Base-by-base conservation (phyloP, 2,113 vertebrate species). In the Pygoscelis adeliae region DNA sequence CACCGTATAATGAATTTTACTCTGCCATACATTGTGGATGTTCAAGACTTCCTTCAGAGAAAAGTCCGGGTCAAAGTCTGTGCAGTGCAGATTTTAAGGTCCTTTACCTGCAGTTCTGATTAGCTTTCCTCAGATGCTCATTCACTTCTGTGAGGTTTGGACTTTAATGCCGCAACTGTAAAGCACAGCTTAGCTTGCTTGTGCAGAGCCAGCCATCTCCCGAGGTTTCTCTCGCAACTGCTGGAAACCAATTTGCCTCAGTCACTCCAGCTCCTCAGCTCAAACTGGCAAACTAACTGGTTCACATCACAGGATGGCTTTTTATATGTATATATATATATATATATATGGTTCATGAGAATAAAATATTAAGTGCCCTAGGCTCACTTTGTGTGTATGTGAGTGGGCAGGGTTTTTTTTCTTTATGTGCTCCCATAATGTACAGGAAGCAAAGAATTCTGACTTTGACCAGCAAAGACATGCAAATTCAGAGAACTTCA, bases 201-300 rank as follows among this genome's bases (percentile, higher is more conserved):
- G 90, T 91, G 78, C 96, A 89, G 93, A 96, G 93, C 74, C 76
- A 93, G 85, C 38, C 13, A 63, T 97, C 96, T 97, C 96, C 89
- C 74, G 96, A 97, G 97, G 86, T 97, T 98, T 97, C 92, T 88
- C 94, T 96, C 9, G 30, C 86, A 97, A 87, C 90, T 89, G 95
- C 93, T 97, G 94, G 97, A 98, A 97, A 96, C 89, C 90, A 96
- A 93, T 97, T 97, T 98, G 82, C 95, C 90, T 97, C 97, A 91
- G 50, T 95, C 95, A 76, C 81, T 93, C 69, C 95, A 95, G 89
- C 74, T 77, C 65, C 95, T 94, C 84, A 71, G 62, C 89, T 96
- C 84, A 89, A 90, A 73, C 93, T 88, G 92, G 92, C 71, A 93
- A 95, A 94, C 88, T 80, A 92, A 90, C 72, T 92, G 87, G 91